Evolutionary conservation across 1,140 invertebrate genomes (phyloP).

Genomic region (Drosophila guanche): DNA sequence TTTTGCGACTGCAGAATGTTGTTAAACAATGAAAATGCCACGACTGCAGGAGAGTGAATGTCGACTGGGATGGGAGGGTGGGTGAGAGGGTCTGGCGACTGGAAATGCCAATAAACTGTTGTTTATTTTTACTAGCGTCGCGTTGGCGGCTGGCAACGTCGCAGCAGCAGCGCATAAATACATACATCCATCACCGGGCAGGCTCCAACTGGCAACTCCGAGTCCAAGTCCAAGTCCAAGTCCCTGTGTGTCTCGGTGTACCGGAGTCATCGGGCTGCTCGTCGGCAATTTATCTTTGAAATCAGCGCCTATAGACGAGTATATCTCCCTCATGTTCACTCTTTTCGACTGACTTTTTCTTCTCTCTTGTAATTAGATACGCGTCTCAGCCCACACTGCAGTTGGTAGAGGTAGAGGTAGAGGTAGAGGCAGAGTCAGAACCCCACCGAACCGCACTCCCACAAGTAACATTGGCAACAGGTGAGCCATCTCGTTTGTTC

Average conservation of each 20-base stretch:
- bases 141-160: slow-evolving; percentile 47
- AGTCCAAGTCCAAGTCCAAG: slow-evolving; percentile 40
- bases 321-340: slow-evolving; percentile 37
- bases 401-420: too few relatives aligned
- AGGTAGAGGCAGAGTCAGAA: too few relatives aligned
- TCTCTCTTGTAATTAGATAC: slow-evolving; percentile 74
- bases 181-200: slow-evolving; percentile 40
- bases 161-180: slow-evolving; percentile 70
- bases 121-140: slow-evolving; percentile 72
- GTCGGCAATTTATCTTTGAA: slow-evolving; percentile 80
- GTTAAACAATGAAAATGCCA: slow-evolving; percentile 72
- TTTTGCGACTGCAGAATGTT: slow-evolving; percentile 56
- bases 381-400: slow-evolving; percentile 47
- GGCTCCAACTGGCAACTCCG: background rate
- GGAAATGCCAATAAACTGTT: slow-evolving; percentile 76
- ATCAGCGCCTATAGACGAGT: slow-evolving; percentile 58
- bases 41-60: slow-evolving; percentile 31
- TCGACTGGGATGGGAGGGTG: background rate
- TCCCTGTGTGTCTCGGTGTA: slow-evolving; percentile 8
- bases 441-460: too few relatives aligned
- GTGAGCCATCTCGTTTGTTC: slow-evolving; percentile 24
- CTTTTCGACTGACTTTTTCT: slow-evolving; percentile 47
- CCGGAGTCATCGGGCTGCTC: slow-evolving; percentile 32
- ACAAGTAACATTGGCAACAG: background rate
- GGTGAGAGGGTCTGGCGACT: slow-evolving; percentile 11